Evolutionary conservation across 2,888 invertebrate genomes (phyloP), one percentile per base, ranked within the genome.

Genomic region (Tetragonisca angustula): DNA sequence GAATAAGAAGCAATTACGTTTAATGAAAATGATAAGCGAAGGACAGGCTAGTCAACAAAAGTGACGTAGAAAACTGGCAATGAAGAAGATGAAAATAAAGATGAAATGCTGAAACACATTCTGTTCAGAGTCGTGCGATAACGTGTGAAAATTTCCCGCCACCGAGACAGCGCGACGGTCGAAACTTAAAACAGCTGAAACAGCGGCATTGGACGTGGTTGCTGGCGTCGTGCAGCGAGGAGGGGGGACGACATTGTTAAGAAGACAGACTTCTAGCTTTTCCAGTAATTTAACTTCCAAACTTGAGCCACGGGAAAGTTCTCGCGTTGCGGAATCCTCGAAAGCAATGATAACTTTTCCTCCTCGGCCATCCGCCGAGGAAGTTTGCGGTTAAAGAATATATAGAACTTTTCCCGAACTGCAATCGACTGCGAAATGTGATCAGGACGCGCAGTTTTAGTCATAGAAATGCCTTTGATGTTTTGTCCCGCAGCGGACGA

Each of bases 201-300:
- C 65, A 74, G 49, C 65, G 43, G 32, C 9, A 21, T 50, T 59
- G 24, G 50, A 24, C 56, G n/a, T 32, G 43, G 9, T 43, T 43
- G 43, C 32, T 21, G 15, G 43, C 27, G 50, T 43, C 43, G 11
- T 36, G 50, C 49, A 54, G 32, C 24, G 17, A 43, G 52, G 32
- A 1, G 27, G 27, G 27, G 27, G 27, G 27, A 27, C 27, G 27
- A 27, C 71, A 75, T 79, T 79, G 79, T 79, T 79, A 79, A 79
- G 75, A 79, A 79, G 67, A 79, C 67, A 74, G 75, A 74, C 79
- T 69, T 52, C 32, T 54, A 27, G 61, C 56, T 69, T 76, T 64
- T 49, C 69, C 70, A 36, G 77, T 77, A 80, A 79, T 79, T 79
- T 79, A 75, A 79, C 79, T 79, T 79, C 5, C 24, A 50, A 79